These are phyloP conservation scores for Drosophila hydei DNA, from an alignment of 1,140 invertebrate species.

Conservation along the genomic window DNA sequence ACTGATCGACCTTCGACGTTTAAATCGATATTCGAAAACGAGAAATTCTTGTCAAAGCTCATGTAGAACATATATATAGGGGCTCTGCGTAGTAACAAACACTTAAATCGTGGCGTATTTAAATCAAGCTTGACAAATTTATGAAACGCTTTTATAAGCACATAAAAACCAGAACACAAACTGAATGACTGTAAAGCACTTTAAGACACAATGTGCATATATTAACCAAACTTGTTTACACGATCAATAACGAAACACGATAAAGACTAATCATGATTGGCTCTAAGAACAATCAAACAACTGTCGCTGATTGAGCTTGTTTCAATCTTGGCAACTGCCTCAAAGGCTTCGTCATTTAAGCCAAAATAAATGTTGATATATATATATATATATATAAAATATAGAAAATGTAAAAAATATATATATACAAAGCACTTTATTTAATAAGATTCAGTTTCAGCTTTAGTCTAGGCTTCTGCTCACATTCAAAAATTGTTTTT, in stretches of 20 bases:
- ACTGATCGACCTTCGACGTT: constrained; percentile 56
- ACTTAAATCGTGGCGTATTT: background rate
- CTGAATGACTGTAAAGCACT: constrained; percentile 18
- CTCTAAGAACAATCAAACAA: background rate
- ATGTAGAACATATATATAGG: constrained; percentile 23
- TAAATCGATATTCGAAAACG: constrained; percentile 24
- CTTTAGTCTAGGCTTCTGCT: no score
- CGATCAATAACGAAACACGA: no score
- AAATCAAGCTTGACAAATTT: constrained; percentile 5
- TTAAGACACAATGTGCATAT: constrained; percentile 1
- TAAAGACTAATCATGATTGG: no score
- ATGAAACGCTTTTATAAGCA: constrained; percentile 12
- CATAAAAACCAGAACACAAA: background rate
- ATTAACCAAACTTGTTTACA: constrained; percentile 29
- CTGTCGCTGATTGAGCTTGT: no score
- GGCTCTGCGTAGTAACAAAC: constrained; percentile 17
- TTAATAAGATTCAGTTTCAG: no score
- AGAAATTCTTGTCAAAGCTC: constrained; percentile 43
- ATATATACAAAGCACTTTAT: no score
- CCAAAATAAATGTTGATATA: background rate
- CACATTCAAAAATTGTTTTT: no score
- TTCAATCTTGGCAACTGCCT: no score
- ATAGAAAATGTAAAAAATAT: no score
- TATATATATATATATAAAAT: no score
- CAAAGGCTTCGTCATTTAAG: background rate